These are phyloP conservation scores for Catalaphyllia jardinei DNA, from an alignment of 64 coral and sea anemone species.

Conservation along the genomic window DNA sequence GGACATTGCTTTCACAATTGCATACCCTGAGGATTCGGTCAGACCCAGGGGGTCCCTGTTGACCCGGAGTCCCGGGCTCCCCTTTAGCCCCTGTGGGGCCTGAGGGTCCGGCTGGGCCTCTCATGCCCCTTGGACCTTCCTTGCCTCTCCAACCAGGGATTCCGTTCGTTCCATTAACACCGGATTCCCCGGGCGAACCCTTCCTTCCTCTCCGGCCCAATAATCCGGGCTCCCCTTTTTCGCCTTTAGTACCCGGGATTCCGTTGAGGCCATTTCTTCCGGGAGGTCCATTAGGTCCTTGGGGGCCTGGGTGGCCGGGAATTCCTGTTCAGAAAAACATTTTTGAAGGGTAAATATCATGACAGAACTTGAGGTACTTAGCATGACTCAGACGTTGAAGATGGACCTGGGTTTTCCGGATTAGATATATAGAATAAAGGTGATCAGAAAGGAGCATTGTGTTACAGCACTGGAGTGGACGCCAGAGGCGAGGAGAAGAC, in stretches of 20 bases:
- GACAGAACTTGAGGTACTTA: too few species aligned
- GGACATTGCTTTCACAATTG: constrained; percentile 63
- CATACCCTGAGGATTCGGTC: constrained; percentile 52
- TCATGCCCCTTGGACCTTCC: constrained; percentile 72
- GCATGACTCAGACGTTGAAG: too few species aligned
- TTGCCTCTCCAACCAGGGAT: constrained; percentile 85
- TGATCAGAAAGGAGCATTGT: too few species aligned
- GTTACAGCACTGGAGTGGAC: too few species aligned
- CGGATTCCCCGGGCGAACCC: constrained; percentile 57
- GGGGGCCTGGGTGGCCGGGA: constrained; percentile 66
- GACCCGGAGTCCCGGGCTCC: constrained; percentile 46
- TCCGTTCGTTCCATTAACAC: constrained; percentile 85
- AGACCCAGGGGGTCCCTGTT: constrained; percentile 66
- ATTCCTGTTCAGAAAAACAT: constrained; percentile 50
- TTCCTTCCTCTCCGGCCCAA: constrained; percentile 61
- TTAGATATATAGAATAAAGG: too few species aligned
- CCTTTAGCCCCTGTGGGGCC: constrained; percentile 48
- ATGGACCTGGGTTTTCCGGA: too few species aligned
- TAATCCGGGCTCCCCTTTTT: constrained; percentile 58
- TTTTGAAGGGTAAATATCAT: not conserved
- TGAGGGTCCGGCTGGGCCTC: constrained; percentile 57
- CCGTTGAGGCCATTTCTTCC: constrained; percentile 92
- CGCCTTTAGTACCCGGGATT: constrained; percentile 55
- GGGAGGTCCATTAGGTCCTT: constrained; percentile 74
- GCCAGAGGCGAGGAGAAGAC: too few species aligned